Evolutionary conservation across 2,797 vertebrate species (phyloP), one percentile per base, ranked within the genome.

Genomic region (Sciaenops ocellatus): DNA sequence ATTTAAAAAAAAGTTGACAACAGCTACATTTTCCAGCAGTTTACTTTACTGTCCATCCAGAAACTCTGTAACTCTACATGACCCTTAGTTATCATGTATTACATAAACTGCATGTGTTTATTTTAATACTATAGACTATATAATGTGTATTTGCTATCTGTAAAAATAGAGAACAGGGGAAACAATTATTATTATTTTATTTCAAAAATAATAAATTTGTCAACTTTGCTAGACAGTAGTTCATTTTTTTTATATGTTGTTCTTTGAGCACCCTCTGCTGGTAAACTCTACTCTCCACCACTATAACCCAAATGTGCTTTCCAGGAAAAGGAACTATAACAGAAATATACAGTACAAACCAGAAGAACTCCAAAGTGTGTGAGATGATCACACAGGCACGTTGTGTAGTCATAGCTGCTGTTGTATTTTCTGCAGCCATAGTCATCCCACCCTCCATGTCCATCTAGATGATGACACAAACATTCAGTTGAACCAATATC

Each of bases 351-450:
- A 20, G 8, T 13, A 16, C 17, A 76, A 92, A 98, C 97, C 96
- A 98, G 81, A 63, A 98, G 94, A 75, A 98, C 94, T 86, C 97
- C 97, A 79, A 99, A 98, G 94, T 99, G 97, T 70, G 98, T 98
- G 88, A 99, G 97, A 68, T 98, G 97, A 89, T 96, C 94, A 92
- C 97, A 98, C 77, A 96, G 92, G 82, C 97, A 99, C 52, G 95
- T 95, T 59, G 97, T 98, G 85, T 96, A 95, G 82, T 96, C 85
- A 3, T 74, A 16, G 60, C 91, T 95, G 85, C 93, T 96, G 90
- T 92, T 92, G 84, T 95, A 82, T 50, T 87, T 89, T 78, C 91
- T 90, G 93, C 97, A 99, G 59, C 97, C 97, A 0, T 88, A 87
- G n/a, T 89, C 84, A 68, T 96, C 97, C 97, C 97, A 98, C 87